Evolutionary conservation across 2,113 vertebrate species (phyloP).

Genomic region (Gnathonemus echidnorhynchus): DNA sequence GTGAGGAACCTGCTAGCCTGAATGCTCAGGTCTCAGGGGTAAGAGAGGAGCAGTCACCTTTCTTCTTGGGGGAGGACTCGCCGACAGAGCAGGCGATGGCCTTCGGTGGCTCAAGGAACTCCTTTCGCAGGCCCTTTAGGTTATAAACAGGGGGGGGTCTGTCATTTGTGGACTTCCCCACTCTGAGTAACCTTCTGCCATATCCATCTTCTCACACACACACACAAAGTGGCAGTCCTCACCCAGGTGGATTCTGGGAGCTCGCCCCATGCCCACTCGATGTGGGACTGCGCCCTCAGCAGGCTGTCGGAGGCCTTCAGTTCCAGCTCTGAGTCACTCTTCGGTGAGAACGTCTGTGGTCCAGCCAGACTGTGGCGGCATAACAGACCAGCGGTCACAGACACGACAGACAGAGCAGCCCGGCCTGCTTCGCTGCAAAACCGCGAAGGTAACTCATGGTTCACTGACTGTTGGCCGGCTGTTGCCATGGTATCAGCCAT

Average conservation of each 20-base stretch:
- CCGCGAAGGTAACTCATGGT: background rate
- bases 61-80: slow-evolving; percentile 91
- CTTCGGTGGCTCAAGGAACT: slow-evolving; percentile 70
- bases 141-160: background rate
- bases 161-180: background rate
- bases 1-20: background rate
- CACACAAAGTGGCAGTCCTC: slow-evolving; percentile 25
- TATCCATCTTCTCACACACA: background rate
- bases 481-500: background rate
- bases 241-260: slow-evolving; percentile 95
- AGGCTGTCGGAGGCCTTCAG: slow-evolving; percentile 78
- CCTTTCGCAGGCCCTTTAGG: slow-evolving; percentile 78
- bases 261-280: slow-evolving; percentile 96
- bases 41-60: slow-evolving; percentile 58
- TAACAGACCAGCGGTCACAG: background rate
- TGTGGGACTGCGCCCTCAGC: slow-evolving; percentile 85
- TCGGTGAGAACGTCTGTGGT: slow-evolving; percentile 76
- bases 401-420: background rate
- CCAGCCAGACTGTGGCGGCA: slow-evolving; percentile 55
- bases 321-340: slow-evolving; percentile 91
- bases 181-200: background rate
- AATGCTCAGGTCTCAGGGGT: background rate
- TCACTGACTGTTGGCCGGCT: background rate
- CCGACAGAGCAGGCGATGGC: slow-evolving; percentile 82
- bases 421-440: background rate